Evolutionary conservation across 2,113 vertebrate species (phyloP).

Genomic region (Arizona elegans): DNA sequence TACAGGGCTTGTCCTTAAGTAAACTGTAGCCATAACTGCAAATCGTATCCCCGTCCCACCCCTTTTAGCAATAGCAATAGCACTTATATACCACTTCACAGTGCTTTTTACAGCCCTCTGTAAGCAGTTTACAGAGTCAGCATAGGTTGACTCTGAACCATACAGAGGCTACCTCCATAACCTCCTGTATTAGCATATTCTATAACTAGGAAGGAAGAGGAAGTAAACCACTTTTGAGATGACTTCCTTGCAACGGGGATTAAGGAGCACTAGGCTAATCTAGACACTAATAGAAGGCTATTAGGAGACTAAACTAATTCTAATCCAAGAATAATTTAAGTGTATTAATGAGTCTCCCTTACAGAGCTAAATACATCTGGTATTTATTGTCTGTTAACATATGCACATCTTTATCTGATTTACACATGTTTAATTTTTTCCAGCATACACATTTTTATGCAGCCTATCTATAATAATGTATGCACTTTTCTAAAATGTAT

Average conservation of each 20-base stretch:
- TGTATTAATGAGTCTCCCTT: not conserved
- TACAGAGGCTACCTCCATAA: not conserved
- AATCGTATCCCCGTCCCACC: not conserved
- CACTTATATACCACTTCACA: too few relatives aligned
- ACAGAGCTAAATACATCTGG: not conserved
- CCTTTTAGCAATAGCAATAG: not conserved
- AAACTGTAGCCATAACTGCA: not conserved
- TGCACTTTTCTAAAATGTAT: not conserved
- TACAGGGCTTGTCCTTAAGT: not conserved
- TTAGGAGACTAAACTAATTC: not conserved
- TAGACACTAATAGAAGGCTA: not conserved
- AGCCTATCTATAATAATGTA: not conserved
- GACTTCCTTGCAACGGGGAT: not conserved
- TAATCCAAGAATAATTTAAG: not conserved
- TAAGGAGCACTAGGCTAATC: not conserved
- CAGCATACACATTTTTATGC: not conserved
- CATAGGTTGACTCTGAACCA: too few relatives aligned
- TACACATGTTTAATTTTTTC: not conserved
- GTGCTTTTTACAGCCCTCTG: too few relatives aligned
- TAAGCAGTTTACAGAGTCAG: too few relatives aligned
- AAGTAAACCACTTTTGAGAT: not conserved
- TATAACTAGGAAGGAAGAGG: not conserved
- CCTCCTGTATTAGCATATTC: not conserved
- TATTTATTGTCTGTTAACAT: not conserved
- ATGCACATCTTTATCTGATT: not conserved